Conservation (phyloP, 2,797 vertebrate genomes). For the Bufotes viridis region DNA sequence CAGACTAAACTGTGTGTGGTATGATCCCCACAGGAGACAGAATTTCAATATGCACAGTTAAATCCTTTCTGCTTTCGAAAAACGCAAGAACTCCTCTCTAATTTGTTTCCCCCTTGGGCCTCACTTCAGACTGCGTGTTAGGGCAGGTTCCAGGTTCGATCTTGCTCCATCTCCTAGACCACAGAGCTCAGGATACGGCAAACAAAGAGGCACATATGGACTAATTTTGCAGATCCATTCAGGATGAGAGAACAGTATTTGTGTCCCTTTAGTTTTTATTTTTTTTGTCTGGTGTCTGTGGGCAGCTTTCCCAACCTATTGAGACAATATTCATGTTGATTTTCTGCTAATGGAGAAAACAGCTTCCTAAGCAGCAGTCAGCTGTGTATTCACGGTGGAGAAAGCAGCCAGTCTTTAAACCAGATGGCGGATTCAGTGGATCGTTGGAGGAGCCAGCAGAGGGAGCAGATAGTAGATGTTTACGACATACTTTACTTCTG, state of each 20-base stretch:
- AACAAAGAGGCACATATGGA: slow-evolving; percentile 46
- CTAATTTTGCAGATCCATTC: slow-evolving; percentile 50
- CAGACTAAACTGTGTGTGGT: slow-evolving; percentile 33
- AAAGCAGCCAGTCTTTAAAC: not conserved
- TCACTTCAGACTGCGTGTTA: not conserved
- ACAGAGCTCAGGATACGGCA: slow-evolving; percentile 36
- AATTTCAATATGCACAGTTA: slow-evolving; percentile 44
- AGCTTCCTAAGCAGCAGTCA: not conserved
- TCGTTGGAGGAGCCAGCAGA: not conserved
- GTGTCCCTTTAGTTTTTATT: slow-evolving; percentile 61
- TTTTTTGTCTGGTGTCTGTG: slow-evolving; percentile 58
- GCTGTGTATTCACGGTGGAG: slow-evolving; percentile 17
- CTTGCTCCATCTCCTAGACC: not conserved
- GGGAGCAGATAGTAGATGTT: slow-evolving; percentile 29
- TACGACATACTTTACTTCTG: not conserved
- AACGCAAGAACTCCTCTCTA: slow-evolving; percentile 57
- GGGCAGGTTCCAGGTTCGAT: slow-evolving; percentile 8
- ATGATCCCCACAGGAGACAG: slow-evolving; percentile 44
- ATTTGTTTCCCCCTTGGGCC: slow-evolving; percentile 46
- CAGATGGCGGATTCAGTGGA: not conserved
- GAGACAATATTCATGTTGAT: slow-evolving; percentile 65
- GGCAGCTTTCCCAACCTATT: slow-evolving; percentile 31
- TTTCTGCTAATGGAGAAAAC: slow-evolving; percentile 64
- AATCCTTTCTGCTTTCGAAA: slow-evolving; percentile 53
- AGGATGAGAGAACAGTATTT: slow-evolving; percentile 14